Evolutionary conservation across 2,113 vertebrate species (phyloP).

Genomic region (Ornithorhynchus anatinus): DNA sequence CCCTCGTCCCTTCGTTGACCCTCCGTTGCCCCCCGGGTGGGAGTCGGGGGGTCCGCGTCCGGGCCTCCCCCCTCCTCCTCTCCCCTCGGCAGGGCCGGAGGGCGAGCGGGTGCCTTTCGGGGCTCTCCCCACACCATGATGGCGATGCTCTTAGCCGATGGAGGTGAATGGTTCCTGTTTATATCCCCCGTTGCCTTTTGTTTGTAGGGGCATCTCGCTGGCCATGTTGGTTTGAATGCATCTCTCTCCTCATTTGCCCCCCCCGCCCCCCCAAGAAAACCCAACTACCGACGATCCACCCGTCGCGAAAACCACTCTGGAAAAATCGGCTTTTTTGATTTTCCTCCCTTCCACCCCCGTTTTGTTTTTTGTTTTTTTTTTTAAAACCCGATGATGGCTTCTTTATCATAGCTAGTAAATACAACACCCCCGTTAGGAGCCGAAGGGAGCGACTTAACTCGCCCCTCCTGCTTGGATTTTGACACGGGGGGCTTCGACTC

Average conservation of each 20-base stretch:
- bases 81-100: not conserved
- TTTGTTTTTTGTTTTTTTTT: not conserved
- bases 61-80: not conserved
- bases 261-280: slow-evolving; percentile 34
- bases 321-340: slow-evolving; percentile 15
- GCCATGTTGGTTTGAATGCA: slow-evolving; percentile 34
- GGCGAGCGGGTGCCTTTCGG: slow-evolving; percentile 23
- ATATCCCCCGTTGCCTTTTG: slow-evolving; percentile 38
- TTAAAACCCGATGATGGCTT: slow-evolving; percentile 55
- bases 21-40: not conserved
- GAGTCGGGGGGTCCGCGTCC: not conserved
- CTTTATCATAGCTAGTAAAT: slow-evolving; percentile 43
- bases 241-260: not conserved
- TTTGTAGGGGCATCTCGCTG: slow-evolving; percentile 35
- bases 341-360: slow-evolving; percentile 5
- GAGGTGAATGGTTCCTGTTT: slow-evolving; percentile 47
- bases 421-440: slow-evolving; percentile 26
- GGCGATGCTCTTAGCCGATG: slow-evolving; percentile 45
- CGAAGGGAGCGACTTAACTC: slow-evolving; percentile 11
- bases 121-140: slow-evolving; percentile 40
- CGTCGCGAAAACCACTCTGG: slow-evolving; percentile 21
- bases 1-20: not conserved
- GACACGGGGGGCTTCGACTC: slow-evolving; percentile 47
- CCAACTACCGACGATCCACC: slow-evolving; percentile 15
- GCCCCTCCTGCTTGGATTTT: slow-evolving; percentile 47